These are phyloP conservation scores for Phalanger gymnotis DNA, from an alignment of 2,797 vertebrate species.

Conservation along the genomic window DNA sequence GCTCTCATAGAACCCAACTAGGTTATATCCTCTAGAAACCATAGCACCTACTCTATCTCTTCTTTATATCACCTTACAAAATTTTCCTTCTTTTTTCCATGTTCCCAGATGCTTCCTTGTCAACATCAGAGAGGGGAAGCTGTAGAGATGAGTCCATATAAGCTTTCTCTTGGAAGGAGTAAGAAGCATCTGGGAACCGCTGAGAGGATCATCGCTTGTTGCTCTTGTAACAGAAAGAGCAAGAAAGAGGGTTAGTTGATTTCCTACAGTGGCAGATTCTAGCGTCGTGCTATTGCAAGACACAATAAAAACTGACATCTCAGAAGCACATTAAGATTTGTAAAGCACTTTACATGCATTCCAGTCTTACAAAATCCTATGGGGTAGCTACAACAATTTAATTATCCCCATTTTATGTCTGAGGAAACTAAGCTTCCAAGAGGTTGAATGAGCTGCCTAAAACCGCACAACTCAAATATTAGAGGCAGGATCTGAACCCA, in stretches of 20 bases:
- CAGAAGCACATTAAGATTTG: background rate
- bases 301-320: background rate
- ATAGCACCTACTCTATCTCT: background rate
- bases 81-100: background rate
- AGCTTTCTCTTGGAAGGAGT: background rate
- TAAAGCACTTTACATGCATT: background rate
- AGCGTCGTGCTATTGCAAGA: background rate
- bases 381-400: background rate
- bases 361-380: background rate
- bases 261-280: background rate
- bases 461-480: background rate
- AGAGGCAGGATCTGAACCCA: background rate
- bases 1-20: background rate
- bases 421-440: background rate
- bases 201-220: background rate
- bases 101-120: no score
- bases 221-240: background rate
- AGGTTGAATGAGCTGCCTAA: background rate
- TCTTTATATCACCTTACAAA: constrained; percentile 3
- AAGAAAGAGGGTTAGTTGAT: background rate
- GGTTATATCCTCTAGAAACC: background rate
- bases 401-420: background rate
- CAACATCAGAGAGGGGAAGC: background rate
- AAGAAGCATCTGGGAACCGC: background rate
- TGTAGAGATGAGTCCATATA: background rate